phyloP scores from a whole-genome alignment of 2,797 vertebrate species.

The Melanotaenia trifasciata region DNA sequence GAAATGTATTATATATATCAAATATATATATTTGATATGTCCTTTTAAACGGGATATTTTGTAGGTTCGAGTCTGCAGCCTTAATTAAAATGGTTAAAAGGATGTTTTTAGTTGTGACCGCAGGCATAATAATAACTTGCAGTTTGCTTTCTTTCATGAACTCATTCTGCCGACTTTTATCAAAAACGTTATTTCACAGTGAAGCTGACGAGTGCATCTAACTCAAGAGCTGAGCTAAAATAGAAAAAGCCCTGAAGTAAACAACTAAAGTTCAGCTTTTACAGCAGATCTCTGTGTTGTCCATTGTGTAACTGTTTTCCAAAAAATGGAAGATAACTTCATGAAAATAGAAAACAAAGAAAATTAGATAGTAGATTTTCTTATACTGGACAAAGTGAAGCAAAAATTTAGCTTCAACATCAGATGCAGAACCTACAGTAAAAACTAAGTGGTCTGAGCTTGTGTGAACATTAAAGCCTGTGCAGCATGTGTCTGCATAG shows the following conservation, averaged over 20 bases:
- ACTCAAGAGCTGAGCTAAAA: not conserved
- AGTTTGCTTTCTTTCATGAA: slow-evolving; percentile 11
- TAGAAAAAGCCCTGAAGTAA: not conserved
- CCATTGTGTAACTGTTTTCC: too few species aligned
- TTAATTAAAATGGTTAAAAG: slow-evolving; percentile 41
- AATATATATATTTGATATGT: slow-evolving; percentile 1
- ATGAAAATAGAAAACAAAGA: not conserved
- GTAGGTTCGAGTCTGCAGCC: slow-evolving; percentile 7
- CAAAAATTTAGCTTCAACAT: not conserved
- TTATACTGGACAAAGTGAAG: not conserved
- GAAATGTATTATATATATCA: too few species aligned
- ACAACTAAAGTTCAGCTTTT: not conserved
- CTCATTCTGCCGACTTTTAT: slow-evolving; percentile 21
- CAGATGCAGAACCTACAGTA: not conserved
- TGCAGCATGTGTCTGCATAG: not conserved
- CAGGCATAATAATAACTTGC: slow-evolving; percentile 14
- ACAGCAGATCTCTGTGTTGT: too few species aligned
- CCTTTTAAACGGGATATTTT: slow-evolving; percentile 9
- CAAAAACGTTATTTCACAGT: slow-evolving; percentile 21
- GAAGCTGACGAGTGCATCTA: slow-evolving; percentile 14
- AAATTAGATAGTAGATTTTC: not conserved
- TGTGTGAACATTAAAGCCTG: not conserved
- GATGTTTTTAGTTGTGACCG: not conserved
- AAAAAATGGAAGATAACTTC: not conserved
- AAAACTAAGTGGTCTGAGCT: not conserved